phyloP scores from a whole-genome alignment of 2,888 invertebrate genomes.

The Lissonota sp. region DNA sequence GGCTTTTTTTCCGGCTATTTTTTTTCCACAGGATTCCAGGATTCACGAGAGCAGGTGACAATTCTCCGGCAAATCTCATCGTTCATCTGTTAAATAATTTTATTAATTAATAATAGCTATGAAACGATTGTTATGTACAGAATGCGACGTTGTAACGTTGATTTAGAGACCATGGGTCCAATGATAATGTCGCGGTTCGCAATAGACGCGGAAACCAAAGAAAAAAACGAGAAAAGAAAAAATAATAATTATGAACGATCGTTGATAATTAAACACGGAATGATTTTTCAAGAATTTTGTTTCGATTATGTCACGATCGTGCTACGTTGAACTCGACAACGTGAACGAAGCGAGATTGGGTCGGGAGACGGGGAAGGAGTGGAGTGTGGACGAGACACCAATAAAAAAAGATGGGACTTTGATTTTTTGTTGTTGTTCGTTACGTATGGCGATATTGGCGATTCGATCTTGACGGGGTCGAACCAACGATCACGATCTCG shows the following conservation, averaged over 20 bases:
- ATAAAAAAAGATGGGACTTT: slow-evolving; percentile 56
- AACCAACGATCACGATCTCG: slow-evolving; percentile 11
- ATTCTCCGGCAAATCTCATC: no score
- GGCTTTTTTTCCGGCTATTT: no score
- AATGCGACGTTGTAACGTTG: slow-evolving; percentile 70
- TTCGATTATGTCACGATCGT: slow-evolving; percentile 29
- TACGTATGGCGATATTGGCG: slow-evolving; percentile 28
- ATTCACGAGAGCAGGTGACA: no score
- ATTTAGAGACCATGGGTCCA: no score
- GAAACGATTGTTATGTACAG: slow-evolving; percentile 80
- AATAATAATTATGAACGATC: slow-evolving; percentile 50
- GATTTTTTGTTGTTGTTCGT: slow-evolving; percentile 32
- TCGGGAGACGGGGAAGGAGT: neutral
- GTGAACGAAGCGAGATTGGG: neutral
- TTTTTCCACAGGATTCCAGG: no score
- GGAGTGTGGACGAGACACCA: slow-evolving; percentile 51
- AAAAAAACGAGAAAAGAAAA: no score
- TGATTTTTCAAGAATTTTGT: slow-evolving; percentile 60
- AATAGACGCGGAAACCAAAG: slow-evolving; percentile 48
- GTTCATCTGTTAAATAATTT: slow-evolving; percentile 74
- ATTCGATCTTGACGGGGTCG: slow-evolving; percentile 44
- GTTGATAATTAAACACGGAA: slow-evolving; percentile 61
- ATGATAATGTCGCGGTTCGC: slow-evolving; percentile 44
- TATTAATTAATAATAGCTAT: slow-evolving; percentile 77
- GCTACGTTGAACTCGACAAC: slow-evolving; percentile 28